Evolutionary conservation across 2,888 invertebrate species (phyloP).

Genomic region (Nemoura dubitans): DNA sequence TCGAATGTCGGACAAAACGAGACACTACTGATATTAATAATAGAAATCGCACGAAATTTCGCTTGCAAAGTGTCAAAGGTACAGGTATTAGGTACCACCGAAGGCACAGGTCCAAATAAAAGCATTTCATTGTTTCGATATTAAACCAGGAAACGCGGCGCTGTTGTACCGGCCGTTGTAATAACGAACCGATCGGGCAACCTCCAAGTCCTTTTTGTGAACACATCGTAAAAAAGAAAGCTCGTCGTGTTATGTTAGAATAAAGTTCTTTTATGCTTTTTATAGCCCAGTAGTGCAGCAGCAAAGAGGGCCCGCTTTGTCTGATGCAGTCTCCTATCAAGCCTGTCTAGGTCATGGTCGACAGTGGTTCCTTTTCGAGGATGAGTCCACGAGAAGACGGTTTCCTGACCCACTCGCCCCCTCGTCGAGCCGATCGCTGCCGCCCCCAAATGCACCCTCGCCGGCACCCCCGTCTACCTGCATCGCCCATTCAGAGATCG

Average conservation of each 20-base stretch:
- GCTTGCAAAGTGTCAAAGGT: not conserved
- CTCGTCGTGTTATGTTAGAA: conserved; percentile 30
- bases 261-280: conserved; percentile 35
- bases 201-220: not conserved
- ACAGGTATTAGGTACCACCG: not conserved
- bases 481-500: not conserved
- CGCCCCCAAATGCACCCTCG: not conserved
- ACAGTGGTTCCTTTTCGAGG: not conserved
- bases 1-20: not conserved
- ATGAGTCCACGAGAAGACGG: conserved; percentile 16
- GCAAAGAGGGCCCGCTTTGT: conserved; percentile 34
- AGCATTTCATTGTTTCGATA: not conserved
- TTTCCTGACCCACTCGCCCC: conserved; percentile 30
- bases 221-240: conserved; percentile 44
- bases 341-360: conserved; percentile 45
- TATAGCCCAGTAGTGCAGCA: conserved; percentile 28
- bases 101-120: not conserved
- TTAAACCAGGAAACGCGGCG: not conserved
- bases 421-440: not conserved
- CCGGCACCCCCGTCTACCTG: conserved; percentile 14
- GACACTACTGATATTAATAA: not conserved
- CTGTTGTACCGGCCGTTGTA: not conserved
- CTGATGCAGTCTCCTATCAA: conserved; percentile 23
- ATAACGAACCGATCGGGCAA: not conserved
- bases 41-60: not conserved